Conservation (phyloP, 2,113 vertebrate genomes). For the Poicephalus gulielmi region DNA sequence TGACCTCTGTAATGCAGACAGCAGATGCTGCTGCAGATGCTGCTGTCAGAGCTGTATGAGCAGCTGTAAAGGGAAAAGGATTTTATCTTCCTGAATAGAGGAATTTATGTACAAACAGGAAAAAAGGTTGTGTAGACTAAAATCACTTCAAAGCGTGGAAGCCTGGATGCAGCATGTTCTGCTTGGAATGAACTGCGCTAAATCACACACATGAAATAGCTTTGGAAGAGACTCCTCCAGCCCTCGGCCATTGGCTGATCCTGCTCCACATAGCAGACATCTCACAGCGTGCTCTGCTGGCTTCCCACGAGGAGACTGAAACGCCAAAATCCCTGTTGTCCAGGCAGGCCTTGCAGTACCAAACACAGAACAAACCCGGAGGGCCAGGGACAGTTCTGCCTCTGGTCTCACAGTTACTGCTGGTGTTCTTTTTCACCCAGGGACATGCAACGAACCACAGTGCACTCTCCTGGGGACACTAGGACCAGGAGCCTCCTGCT, state of each 20-base stretch:
- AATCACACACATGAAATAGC: background rate
- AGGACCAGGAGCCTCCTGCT: background rate
- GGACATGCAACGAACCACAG: background rate
- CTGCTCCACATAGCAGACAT: background rate
- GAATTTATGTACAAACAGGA: background rate
- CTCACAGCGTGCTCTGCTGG: background rate
- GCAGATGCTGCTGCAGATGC: background rate
- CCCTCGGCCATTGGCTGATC: background rate
- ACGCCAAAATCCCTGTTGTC: background rate
- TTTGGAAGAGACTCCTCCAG: background rate
- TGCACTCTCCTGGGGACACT: background rate
- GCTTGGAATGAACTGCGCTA: background rate
- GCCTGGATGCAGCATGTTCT: rapidly evolving
- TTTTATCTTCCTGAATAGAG: background rate
- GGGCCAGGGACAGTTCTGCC: background rate
- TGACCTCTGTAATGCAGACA: background rate
- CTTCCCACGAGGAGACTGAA: background rate
- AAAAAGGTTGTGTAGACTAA: background rate
- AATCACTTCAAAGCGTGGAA: background rate
- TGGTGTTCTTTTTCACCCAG: background rate
- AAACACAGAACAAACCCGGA: background rate
- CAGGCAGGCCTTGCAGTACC: background rate
- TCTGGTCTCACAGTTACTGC: background rate
- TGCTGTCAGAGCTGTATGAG: background rate
- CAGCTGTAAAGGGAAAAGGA: background rate